Evolutionary conservation across 1,140 invertebrate genomes (phyloP).

Genomic region (Leptopilina boulardi): DNA sequence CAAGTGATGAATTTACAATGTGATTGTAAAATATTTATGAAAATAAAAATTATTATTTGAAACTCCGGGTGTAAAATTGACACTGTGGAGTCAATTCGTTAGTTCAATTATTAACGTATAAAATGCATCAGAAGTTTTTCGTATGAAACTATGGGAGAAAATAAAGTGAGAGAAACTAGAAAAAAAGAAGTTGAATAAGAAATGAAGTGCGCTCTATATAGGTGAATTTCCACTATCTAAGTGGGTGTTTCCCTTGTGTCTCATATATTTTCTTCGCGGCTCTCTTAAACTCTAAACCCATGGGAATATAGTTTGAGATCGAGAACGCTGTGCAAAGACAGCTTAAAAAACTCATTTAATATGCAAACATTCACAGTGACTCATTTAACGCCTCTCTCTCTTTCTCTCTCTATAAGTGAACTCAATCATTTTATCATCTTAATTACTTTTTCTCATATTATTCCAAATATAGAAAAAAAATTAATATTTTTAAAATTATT

Average conservation of each 20-base stretch:
- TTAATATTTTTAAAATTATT: too few relatives aligned
- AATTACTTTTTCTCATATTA: not conserved
- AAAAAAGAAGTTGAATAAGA: conserved; percentile 25
- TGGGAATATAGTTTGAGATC: conserved; percentile 37
- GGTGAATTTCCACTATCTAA: conserved; percentile 61
- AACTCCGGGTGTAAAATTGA: not conserved
- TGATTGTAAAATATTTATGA: too few relatives aligned
- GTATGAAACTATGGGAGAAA: not conserved
- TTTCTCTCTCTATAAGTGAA: too few relatives aligned
- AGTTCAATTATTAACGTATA: not conserved
- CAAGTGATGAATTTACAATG: too few relatives aligned
- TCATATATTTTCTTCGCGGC: conserved; percentile 59
- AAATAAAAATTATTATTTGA: not conserved
- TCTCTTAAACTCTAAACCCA: conserved; percentile 41
- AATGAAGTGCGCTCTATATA: conserved; percentile 1
- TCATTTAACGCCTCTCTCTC: conserved; percentile 23
- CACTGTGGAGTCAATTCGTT: not conserved
- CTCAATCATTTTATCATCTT: not conserved
- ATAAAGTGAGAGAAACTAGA: not conserved
- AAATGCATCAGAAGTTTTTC: not conserved
- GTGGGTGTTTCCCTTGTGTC: conserved; percentile 59
- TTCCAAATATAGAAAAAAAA: too few relatives aligned
- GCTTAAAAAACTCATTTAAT: conserved; percentile 18
- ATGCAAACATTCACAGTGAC: not conserved
- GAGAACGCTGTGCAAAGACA: conserved; percentile 1